Percentiles rank a stretch among this genome's conserved stretches.
Conservation (phyloP, 2,797 vertebrate genomes). For the Microctenopoma lineatum region DNA sequence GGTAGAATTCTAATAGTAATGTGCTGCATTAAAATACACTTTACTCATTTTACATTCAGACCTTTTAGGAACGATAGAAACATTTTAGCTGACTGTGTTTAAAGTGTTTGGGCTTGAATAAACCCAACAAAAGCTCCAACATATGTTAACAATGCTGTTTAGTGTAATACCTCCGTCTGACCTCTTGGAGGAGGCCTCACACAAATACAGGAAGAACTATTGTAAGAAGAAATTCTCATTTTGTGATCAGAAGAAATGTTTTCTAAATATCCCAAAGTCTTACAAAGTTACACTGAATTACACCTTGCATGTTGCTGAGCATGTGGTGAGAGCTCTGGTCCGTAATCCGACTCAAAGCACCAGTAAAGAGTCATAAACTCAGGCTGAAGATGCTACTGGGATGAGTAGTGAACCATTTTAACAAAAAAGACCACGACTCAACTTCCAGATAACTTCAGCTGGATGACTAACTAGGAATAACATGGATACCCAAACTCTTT, state of each 20-base stretch:
- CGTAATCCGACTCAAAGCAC: too few species aligned
- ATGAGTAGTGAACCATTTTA: neutral
- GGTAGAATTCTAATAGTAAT: neutral
- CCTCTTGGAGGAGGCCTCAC: conserved; percentile 58
- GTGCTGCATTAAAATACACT: neutral
- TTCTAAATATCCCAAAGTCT: neutral
- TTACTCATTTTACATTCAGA: neutral
- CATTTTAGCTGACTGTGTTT: neutral
- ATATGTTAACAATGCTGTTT: neutral
- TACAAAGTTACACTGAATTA: too few species aligned
- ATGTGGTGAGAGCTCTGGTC: too few species aligned
- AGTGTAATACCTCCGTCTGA: conserved; percentile 39
- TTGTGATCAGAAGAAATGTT: neutral
- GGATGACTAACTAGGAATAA: too few species aligned
- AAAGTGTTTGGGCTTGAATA: neutral
- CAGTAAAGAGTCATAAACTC: conserved; percentile 10
- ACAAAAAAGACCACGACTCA: too few species aligned
- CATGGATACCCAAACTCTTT: conserved; percentile 24
- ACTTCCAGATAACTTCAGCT: too few species aligned
- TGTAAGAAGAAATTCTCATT: too few species aligned
- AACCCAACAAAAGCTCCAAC: neutral
- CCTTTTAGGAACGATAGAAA: neutral
- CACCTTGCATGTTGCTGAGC: too few species aligned
- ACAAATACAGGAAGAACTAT: neutral
- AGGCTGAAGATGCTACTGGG: neutral